Conservation (phyloP, 2,888 invertebrate species). For the Ophraella communa region DNA sequence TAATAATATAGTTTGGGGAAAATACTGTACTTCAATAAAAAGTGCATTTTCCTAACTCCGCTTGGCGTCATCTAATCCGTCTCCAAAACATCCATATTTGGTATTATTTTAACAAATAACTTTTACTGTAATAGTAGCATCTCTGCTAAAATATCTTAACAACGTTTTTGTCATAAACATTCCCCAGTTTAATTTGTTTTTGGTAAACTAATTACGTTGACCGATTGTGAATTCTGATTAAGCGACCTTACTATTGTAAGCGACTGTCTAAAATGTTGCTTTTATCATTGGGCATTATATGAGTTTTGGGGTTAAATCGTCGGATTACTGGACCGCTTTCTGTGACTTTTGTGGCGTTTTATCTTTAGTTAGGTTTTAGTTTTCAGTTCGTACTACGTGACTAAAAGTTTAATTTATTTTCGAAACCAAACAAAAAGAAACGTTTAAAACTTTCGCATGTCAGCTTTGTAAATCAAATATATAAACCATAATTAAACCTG, state of each 20-base stretch:
- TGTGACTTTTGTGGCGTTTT: conserved; percentile 18
- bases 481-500: no score
- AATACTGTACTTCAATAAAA: no score
- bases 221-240: background rate
- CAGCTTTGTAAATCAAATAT: background rate
- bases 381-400: conserved; percentile 17
- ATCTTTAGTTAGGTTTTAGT: conserved; percentile 10
- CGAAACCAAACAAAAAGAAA: background rate
- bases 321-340: conserved; percentile 26
- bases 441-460: background rate
- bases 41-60: no score
- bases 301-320: conserved; percentile 30
- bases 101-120: no score
- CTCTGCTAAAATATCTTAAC: no score
- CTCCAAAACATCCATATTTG: no score
- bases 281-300: conserved; percentile 32
- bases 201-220: background rate
- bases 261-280: conserved; percentile 23
- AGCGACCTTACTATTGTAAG: conserved; percentile 10
- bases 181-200: no score
- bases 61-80: no score
- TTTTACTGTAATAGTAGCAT: no score
- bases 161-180: no score
- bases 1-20: no score
- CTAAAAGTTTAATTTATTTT: conserved; percentile 11